Percentiles rank a stretch among this genome's conserved stretches.
Evolutionary conservation across 2,113 vertebrate species (phyloP).

Genomic region (Elanus axillaris): DNA sequence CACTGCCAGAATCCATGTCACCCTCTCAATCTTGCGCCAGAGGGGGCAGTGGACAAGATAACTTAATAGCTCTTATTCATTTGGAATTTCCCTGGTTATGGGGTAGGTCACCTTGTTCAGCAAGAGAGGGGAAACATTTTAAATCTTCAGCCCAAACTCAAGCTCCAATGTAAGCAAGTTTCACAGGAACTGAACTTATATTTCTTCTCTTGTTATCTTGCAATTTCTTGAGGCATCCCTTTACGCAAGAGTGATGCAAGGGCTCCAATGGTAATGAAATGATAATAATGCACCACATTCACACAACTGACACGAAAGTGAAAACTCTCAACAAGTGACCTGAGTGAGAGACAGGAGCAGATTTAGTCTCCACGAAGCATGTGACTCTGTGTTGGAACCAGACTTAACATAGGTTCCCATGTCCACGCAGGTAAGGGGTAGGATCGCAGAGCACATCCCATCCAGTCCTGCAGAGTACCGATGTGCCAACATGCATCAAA

Average conservation of each 20-base stretch:
- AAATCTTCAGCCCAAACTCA: slow-evolving; percentile 23
- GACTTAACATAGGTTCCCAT: background rate
- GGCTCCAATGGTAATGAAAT: background rate
- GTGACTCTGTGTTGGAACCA: background rate
- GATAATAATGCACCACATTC: background rate
- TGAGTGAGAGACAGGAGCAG: background rate
- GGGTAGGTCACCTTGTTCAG: slow-evolving; percentile 14
- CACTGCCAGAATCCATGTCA: background rate
- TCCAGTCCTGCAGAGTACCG: background rate
- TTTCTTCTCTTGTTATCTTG: background rate
- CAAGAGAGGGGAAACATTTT: background rate
- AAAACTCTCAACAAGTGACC: background rate
- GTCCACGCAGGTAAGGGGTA: background rate
- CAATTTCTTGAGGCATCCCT: background rate
- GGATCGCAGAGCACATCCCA: background rate
- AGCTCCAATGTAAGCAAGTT: background rate
- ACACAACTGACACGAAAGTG: background rate
- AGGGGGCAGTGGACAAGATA: slow-evolving; percentile 33
- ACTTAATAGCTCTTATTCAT: slow-evolving; percentile 25
- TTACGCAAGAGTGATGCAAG: background rate
- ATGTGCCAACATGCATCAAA: background rate
- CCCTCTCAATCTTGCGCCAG: background rate
- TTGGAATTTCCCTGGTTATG: slow-evolving; percentile 29
- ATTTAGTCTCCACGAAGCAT: background rate
- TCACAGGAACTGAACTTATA: background rate